These are phyloP conservation scores for Cybosia mesomella DNA, from an alignment of 2,888 invertebrate genomes.

Conservation along the genomic window DNA sequence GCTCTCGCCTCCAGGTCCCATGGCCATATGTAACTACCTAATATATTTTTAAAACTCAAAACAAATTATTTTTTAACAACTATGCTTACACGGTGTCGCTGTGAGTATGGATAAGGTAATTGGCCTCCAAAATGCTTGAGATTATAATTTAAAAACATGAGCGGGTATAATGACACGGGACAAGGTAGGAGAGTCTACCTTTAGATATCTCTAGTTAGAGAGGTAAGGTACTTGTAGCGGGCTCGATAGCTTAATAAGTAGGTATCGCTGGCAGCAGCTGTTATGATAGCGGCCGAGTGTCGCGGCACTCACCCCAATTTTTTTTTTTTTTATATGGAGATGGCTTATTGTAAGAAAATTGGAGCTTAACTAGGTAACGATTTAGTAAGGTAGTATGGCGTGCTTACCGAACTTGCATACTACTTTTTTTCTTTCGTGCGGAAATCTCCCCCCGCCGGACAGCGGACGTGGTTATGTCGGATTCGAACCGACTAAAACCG, in stretches of 20 bases:
- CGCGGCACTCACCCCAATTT: slow-evolving; percentile 82
- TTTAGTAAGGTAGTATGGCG: too few species aligned
- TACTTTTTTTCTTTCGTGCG: too few species aligned
- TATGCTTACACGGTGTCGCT: slow-evolving; percentile 36
- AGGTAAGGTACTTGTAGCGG: slow-evolving; percentile 58
- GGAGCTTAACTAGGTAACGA: neutral
- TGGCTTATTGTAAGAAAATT: slow-evolving; percentile 42
- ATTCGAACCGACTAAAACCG: too few species aligned
- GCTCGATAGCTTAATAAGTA: slow-evolving; percentile 83
- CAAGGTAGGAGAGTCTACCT: slow-evolving; percentile 28
- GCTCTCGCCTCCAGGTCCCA: too few species aligned
- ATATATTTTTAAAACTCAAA: neutral
- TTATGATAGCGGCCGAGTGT: slow-evolving; percentile 84
- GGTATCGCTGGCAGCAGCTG: slow-evolving; percentile 85
- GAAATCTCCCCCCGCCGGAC: too few species aligned
- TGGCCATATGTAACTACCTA: too few species aligned
- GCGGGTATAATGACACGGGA: slow-evolving; percentile 72
- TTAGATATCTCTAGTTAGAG: slow-evolving; percentile 22
- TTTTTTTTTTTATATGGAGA: slow-evolving; percentile 59
- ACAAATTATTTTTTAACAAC: slow-evolving; percentile 10
- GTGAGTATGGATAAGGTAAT: slow-evolving; percentile 57
- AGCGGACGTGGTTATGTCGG: too few species aligned
- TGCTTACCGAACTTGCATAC: too few species aligned
- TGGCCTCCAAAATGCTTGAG: slow-evolving; percentile 64
- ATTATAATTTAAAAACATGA: slow-evolving; percentile 83